Base-by-base conservation (phyloP, 2,113 vertebrate genomes). In the Syrrhaptes paradoxus region DNA sequence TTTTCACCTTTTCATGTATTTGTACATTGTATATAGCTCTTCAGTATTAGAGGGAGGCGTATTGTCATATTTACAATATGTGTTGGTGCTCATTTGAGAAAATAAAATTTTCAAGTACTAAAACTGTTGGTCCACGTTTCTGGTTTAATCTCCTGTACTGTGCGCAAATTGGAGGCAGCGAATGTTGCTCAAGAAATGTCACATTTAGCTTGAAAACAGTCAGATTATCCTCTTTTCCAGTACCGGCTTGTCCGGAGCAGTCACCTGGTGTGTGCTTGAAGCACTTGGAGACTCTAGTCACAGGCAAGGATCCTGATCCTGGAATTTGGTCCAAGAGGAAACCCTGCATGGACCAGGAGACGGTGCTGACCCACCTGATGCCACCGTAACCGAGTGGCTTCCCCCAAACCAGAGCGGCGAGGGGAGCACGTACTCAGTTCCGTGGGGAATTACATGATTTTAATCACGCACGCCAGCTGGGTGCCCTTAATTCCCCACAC, bases 21-120 rank as follows among this genome's bases (percentile, higher is more conserved):
- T 97, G 98, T 98, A 96, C 94, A 76, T 94, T 98, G 97, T 98
- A 98, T 90, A 98, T 98, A 98, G 97, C 96, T 97, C 96, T 97
- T 98, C 98, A 98, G 98, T 98, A 98, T 98, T 98, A 98, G 97
- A 97, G 94, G 95, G 97, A 98, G 96, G 95, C 93, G 78, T 95
- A 94, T 98, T 96, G 98, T 98, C 97, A 93, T 96, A 97, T 98
- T 98, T 98, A 97, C 96, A 92, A 97, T 97, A 96, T 98, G 98
- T 98, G 98, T 98, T 98, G 98, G 98, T 98, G 98, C 98, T 98
- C 98, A 98, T 98, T 98, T 98, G 98, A 98, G 97, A 98, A 98
- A 98, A 98, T 98, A 98, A 98, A 98, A 96, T 98, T 98, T 98
- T 98, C 98, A 96, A 98, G 97, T 98, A 98, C 97, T 96, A 97